These are phyloP conservation scores for Argyra leucocephala DNA, from an alignment of 2,888 invertebrate genomes.

Conservation along the genomic window DNA sequence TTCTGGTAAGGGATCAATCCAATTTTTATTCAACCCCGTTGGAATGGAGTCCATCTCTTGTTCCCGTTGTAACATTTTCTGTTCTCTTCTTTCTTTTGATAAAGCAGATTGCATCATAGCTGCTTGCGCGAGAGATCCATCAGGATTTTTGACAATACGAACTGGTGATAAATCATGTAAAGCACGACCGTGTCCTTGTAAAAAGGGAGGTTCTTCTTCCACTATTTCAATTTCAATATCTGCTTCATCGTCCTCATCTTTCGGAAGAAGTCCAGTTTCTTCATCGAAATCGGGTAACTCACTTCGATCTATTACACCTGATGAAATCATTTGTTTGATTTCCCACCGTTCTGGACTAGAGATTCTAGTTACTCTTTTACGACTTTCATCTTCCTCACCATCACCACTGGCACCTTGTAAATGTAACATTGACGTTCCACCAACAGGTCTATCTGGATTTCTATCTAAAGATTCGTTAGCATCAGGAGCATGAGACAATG, in stretches of 20 bases:
- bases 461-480: conserved; percentile 51
- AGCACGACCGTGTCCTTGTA: conserved; percentile 85
- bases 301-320: conserved; percentile 81
- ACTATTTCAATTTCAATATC: conserved; percentile 97
- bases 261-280: conserved; percentile 84
- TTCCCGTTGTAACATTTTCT: conserved; percentile 91
- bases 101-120: conserved; percentile 99
- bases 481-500: conserved; percentile 59
- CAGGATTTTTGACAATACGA: conserved; percentile 95
- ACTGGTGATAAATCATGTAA: conserved; percentile 89
- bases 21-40: conserved; percentile 78
- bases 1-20: conserved; percentile 94
- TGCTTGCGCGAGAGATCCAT: conserved; percentile 95
- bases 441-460: conserved; percentile 85
- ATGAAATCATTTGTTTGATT: conserved; percentile 93
- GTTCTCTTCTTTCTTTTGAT: conserved; percentile 91
- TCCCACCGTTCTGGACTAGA: conserved; percentile 98
- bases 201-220: conserved; percentile 96
- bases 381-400: conserved; percentile 69
- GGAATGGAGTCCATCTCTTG: conserved; percentile 81
- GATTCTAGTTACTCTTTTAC: conserved; percentile 79
- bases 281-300: conserved; percentile 97
- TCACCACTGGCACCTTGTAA: conserved; percentile 48
- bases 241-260: conserved; percentile 89
- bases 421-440: conserved; percentile 51